Evolutionary conservation across 2,113 vertebrate genomes (phyloP).

Genomic region (Esox niger): DNA sequence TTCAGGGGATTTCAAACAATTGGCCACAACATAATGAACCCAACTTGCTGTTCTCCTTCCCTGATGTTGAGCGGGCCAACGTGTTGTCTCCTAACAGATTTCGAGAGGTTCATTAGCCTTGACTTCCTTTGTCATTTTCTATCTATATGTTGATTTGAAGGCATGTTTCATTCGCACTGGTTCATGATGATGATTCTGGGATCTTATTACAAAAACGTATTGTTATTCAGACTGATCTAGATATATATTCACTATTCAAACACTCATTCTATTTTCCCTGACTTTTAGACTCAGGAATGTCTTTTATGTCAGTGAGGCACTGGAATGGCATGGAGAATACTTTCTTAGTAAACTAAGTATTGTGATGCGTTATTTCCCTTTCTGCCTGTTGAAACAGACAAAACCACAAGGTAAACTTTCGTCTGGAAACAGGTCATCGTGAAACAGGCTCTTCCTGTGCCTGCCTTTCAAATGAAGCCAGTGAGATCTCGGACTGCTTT

Average conservation of each 20-base stretch:
- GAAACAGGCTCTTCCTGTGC: background rate
- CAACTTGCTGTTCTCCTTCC: background rate
- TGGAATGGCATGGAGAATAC: background rate
- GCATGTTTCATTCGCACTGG: background rate
- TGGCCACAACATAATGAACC: background rate
- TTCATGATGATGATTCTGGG: background rate
- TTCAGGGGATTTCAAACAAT: constrained; percentile 8
- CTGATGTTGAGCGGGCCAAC: background rate
- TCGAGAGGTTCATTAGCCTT: background rate
- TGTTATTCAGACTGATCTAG: background rate
- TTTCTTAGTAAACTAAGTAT: background rate
- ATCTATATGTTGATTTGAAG: background rate
- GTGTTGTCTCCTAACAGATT: background rate
- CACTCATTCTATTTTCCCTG: background rate
- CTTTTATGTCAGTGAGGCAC: background rate
- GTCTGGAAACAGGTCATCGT: background rate
- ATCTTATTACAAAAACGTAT: background rate
- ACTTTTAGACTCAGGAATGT: background rate
- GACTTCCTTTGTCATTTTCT: background rate
- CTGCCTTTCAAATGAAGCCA: background rate
- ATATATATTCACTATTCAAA: background rate
- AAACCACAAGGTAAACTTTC: background rate
- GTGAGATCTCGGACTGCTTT: background rate
- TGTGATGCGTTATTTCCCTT: background rate
- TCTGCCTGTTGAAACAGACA: constrained; percentile 3